Evolutionary conservation across 2,888 invertebrate genomes (phyloP), one percentile per base, ranked within the genome.

Genomic region (Eupithecia pulchellata): DNA sequence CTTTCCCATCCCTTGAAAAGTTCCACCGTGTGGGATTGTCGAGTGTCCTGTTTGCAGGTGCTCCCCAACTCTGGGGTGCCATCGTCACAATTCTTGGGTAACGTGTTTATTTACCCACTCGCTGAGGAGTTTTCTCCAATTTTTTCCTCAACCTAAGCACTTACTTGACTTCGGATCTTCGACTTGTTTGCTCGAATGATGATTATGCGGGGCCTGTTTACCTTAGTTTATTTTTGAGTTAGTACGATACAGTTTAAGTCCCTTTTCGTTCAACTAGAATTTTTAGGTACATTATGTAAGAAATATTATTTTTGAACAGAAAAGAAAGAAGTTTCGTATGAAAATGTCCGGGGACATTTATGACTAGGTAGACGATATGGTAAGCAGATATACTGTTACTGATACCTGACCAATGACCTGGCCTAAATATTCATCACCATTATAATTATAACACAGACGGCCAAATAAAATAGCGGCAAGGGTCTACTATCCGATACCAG

Each of bases 11-110:
- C 66, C 76, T 77, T 71, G 36, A 20, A 47, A 76, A 77, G 73
- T 77, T 73, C 47, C 27, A 42, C 62, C 73, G 67, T 64, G 70
- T 75, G 69, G 76, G 73, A 71, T 72, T 74, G 77, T 76, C 69
- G 72, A 73, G 73, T 68, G 70, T 75, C 72, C 62, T 76, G 82
- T 81, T 81, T 81, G 79, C 79, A 82, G 81, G 81, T 83, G 79
- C 73, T 75, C 69, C 39, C 66, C 52, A 78, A 79, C 75, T 75
- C 78, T 79, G 75, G 72, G 75, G 75, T 68, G 74, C 67, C 66
- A 71, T 71, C 75, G 66, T 75, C 72, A 77, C 75, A 74, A 77
- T 76, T 77, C 77, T 78, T 78, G 78, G 80, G 81, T 78, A 75
- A 77, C 79, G 79, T 81, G 78, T 82, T 82, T 81, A 79, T 81